Percentiles rank a stretch among this genome's conserved stretches.
Evolutionary conservation across 2,113 vertebrate genomes (phyloP).

Genomic region (Pseudois nayaur): DNA sequence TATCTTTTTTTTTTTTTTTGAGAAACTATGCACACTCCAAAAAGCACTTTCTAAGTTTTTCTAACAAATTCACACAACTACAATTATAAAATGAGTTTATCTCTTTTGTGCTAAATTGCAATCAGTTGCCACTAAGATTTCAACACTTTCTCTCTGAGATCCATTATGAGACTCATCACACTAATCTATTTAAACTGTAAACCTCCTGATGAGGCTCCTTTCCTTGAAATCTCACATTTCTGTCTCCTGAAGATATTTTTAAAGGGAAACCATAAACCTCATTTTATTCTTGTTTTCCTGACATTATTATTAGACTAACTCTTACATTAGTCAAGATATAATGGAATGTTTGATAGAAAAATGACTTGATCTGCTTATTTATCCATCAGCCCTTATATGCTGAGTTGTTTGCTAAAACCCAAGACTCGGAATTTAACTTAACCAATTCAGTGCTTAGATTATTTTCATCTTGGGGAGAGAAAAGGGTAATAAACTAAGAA

Average conservation of each 20-base stretch:
- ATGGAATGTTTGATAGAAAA: not conserved
- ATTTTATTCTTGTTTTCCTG: not conserved
- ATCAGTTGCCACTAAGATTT: not conserved
- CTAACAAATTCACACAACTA: not conserved
- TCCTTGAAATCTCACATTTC: not conserved
- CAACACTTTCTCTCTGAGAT: not conserved
- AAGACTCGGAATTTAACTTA: not conserved
- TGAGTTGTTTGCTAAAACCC: not conserved
- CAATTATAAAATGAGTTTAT: not conserved
- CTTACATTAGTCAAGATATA: not conserved
- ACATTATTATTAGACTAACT: not conserved
- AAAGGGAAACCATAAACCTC: not conserved
- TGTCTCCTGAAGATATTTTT: not conserved
- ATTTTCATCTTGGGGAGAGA: not conserved
- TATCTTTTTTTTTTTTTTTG: not conserved
- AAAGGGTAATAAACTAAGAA: not conserved
- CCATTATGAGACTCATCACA: not conserved
- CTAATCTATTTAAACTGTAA: not conserved
- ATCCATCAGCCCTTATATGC: not conserved
- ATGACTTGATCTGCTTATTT: not conserved
- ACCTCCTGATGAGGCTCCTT: not conserved
- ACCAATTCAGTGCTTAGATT: not conserved
- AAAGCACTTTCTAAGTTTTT: not conserved
- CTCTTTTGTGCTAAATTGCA: not conserved
- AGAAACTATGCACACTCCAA: not conserved